A percentile compares a stretch with the other conserved stretches of the same genome.
These are phyloP conservation scores for Encarsia formosa DNA, from an alignment of 2,888 invertebrate genomes.

Conservation along the genomic window DNA sequence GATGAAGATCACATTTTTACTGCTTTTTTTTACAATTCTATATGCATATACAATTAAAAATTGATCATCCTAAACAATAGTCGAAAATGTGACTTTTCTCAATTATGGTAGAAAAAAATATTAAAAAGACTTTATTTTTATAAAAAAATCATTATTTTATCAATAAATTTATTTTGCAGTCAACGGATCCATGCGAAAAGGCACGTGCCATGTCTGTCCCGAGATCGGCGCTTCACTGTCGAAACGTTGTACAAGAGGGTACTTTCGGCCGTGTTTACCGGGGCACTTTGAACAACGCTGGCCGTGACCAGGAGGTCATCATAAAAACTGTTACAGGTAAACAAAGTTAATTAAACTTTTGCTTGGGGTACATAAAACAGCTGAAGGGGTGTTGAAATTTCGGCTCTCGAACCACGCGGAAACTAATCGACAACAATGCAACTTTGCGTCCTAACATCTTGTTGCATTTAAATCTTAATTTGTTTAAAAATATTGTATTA, in stretches of 20 bases:
- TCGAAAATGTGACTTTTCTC: too few species aligned
- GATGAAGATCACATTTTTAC: too few species aligned
- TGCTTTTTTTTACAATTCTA: too few species aligned
- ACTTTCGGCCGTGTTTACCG: conserved; percentile 84
- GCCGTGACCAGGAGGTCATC: conserved; percentile 69
- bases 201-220: conserved; percentile 60
- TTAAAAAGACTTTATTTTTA: too few species aligned
- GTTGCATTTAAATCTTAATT: too few species aligned
- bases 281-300: conserved; percentile 64
- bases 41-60: too few species aligned
- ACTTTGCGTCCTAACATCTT: too few species aligned
- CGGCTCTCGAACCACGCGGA: conserved; percentile 7
- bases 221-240: conserved; percentile 60
- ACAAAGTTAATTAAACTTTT: conserved; percentile 23
- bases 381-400: neutral
- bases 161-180: conserved; percentile 39
- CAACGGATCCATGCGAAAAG: conserved; percentile 59
- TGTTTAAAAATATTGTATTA: too few species aligned
- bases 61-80: too few species aligned
- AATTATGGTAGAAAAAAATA: too few species aligned
- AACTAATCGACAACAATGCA: conserved; percentile 17
- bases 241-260: conserved; percentile 69
- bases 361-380: neutral
- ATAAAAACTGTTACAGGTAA: conserved; percentile 77
- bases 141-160: too few species aligned